Evolutionary conservation across 2,113 vertebrate genomes (phyloP), one percentile per base, ranked within the genome.

Genomic region (Siniperca chuatsi): DNA sequence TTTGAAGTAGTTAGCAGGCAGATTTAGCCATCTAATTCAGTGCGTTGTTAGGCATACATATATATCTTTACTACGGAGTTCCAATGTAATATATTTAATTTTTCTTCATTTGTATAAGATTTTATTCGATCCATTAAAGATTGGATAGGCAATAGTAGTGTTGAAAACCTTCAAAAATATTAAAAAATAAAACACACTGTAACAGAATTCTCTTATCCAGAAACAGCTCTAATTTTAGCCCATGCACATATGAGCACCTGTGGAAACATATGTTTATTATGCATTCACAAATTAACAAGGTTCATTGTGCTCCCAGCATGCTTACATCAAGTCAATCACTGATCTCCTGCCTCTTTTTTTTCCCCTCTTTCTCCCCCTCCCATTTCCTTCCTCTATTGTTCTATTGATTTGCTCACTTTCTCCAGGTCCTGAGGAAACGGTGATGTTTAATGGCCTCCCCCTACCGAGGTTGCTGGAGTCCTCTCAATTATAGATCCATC

Each of bases 391-490:
- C 72, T 46, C 54, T 52, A 0, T 69, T 73, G 16, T 65, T 55
- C 46, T 71, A 37, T 85, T 1, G 3, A 75, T 88, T 54, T 65
- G 15, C 29, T 86, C 61, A 18, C 65, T 79, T 81, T 81, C 73
- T 87, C 73, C 91, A 95, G 94, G 90, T 91, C 75, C 82, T 29
- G 35, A 79, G 60, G 67, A 86, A 78, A 89, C 46, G 44, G 52
- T 69, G 75, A 82, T 46, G 79, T 75, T 79, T 83, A 72, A 88
- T 73, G 81, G 75, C 61, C 4, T 11, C 37, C 66, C 69, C 73
- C 62, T 61, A 62, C 60, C 3, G 78, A 88, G 55, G 68, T 72
- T 11, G 25, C 33, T 40, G 70, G 77, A 85, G 73, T 74, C 74
- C 62, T 75, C 23, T 40, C 65, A 78, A 65, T 91, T 82, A 58